phyloP scores from a whole-genome alignment of 2,888 invertebrate species.

The Pristionchus mayeri region DNA sequence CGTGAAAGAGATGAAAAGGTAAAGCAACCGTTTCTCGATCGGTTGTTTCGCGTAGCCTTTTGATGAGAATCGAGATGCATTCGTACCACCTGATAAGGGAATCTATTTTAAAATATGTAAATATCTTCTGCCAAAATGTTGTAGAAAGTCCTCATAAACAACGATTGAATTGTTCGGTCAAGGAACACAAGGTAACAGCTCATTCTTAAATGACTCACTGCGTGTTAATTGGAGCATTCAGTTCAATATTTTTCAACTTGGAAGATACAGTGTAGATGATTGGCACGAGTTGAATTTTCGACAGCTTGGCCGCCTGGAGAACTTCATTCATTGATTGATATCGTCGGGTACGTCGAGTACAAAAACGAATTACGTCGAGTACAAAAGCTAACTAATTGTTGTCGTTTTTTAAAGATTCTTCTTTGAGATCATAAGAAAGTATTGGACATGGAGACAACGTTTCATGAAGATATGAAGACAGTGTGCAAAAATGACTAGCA shows the following conservation, averaged over 20 bases:
- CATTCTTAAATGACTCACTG: too few species aligned
- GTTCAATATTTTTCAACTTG: neutral
- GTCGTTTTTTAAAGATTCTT: neutral
- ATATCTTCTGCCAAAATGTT: too few species aligned
- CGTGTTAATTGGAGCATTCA: neutral
- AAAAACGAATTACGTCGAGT: neutral
- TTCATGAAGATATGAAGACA: neutral
- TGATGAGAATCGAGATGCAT: neutral
- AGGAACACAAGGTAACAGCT: too few species aligned
- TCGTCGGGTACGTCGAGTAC: too few species aligned
- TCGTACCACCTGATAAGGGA: conserved; percentile 24
- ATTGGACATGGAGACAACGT: too few species aligned
- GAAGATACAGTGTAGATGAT: neutral
- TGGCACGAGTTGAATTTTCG: neutral
- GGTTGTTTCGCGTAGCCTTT: neutral
- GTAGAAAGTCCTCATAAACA: too few species aligned
- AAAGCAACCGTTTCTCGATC: neutral
- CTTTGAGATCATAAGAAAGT: too few species aligned
- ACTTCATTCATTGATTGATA: neutral
- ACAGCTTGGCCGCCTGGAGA: conserved; percentile 14
- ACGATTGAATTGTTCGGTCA: too few species aligned
- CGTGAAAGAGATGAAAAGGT: too few species aligned
- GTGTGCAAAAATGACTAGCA: neutral
- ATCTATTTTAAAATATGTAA: too few species aligned
- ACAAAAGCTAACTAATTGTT: neutral